These are phyloP conservation scores for Caenorhabditis japonica DNA, from an alignment of 2,888 invertebrate genomes.

Conservation along the genomic window DNA sequence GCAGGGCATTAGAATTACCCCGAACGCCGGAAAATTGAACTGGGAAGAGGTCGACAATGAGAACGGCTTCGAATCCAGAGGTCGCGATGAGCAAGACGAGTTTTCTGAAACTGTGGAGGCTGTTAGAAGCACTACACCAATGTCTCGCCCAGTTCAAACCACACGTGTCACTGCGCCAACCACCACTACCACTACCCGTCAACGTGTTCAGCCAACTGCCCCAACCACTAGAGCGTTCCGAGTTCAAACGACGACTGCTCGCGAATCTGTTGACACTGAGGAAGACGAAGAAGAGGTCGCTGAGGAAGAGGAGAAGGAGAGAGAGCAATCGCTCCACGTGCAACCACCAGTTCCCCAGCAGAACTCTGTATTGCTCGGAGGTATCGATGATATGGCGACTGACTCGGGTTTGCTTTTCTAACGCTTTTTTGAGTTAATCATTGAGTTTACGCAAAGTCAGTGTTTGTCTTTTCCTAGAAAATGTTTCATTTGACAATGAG, in stretches of 20 bases:
- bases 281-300: constrained; percentile 41
- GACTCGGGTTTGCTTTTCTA: constrained; percentile 59
- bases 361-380: constrained; percentile 52
- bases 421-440: constrained; percentile 29
- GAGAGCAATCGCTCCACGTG: constrained; percentile 33
- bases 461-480: neutral
- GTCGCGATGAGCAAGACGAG: constrained; percentile 9
- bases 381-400: constrained; percentile 54
- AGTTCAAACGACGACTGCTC: constrained; percentile 17
- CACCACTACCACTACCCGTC: constrained; percentile 15
- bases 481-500: too few relatives aligned
- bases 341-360: constrained; percentile 40
- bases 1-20: constrained; percentile 57
- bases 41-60: constrained; percentile 26
- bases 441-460: neutral
- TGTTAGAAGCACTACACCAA: constrained; percentile 44
- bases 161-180: constrained; percentile 8
- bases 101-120: too few relatives aligned
- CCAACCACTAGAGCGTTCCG: constrained; percentile 33
- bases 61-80: too few relatives aligned
- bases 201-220: neutral
- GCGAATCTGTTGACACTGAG: constrained; percentile 12
- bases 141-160: constrained; percentile 9
- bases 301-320: constrained; percentile 27
- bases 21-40: constrained; percentile 38